Evolutionary conservation across 64 coral and sea anemone genomes (phyloP), one percentile per base, ranked within the genome.

Genomic region (Platygyra sinensis): DNA sequence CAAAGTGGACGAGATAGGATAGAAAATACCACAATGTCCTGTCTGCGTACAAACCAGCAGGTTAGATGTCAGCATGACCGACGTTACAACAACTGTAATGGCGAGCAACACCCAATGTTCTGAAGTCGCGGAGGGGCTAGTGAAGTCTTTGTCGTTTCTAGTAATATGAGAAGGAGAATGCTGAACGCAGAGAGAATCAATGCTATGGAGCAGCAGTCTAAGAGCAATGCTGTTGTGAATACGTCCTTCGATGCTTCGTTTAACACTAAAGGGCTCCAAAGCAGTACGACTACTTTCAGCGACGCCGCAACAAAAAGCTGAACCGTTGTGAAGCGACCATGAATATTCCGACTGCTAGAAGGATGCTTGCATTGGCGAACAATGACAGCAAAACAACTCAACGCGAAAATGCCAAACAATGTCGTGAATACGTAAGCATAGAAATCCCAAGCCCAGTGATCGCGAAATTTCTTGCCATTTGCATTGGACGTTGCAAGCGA

Each of bases 81-180:
- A 32, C 7, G 62, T 67, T 22, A 67, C 5, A 69, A 8, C 61
- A 17, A 8, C 30, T 13, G 42, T 46, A 32, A 85, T 52, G 17
- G 33, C 81, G 2, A 85, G 32, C 30, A 85, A 50, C 22, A 52
- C 36, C 33, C 81, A 29, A 85, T 67, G 62, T 85, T 85, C 42
- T 85, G 81, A 5, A 85, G 62, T 36, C 61, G 39, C 32, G 81
- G 81, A 51, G 24, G 32, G 14, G 81, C 63, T 5, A 83, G 62
- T 19, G 80, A 83, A 10, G 62, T 83, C 62, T 83, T 64, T 2
- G 80, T 83, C 10, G 80, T 67, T 83, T 83, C 80, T 27, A 83
- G 80, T 31, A 83, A 24, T 83, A 83, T 64, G 31, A 83, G 80
- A 67, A 83, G 80, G 8, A 83, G 30, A 67, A 83, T 83, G 80